Evolutionary conservation across 35 echinoderm and acorn worm species (phyloP), one percentile per base, ranked within the genome.

Genomic region (Acanthaster planci): DNA sequence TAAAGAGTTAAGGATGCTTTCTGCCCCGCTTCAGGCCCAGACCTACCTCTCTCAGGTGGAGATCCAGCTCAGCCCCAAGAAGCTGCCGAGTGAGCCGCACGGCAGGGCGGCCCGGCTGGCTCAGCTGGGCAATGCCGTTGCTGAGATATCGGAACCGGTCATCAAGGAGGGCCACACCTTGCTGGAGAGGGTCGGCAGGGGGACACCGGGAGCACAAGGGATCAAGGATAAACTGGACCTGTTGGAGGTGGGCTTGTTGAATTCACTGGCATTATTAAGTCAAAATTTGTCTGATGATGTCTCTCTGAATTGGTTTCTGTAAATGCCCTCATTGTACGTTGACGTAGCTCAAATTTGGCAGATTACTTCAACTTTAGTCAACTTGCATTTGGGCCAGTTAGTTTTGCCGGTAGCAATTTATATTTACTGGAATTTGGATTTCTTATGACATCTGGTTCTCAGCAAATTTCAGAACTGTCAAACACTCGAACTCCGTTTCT

Each of bases 61-160:
- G 56, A 85, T 96, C 18, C 93, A 96, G 82, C 81, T 96, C 8
- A 68, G 78, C 17, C 82, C 72, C n/a, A 52, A 86, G 14, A 88
- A 92, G 67, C 80, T 96, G 14, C 93, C 93, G 31, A 64, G 89
- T 76, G 90, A 96, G 52, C 85, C 86, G 15, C 42, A 82, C 42
- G 59, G 78, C 38, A 81, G 60, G 75, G 81, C 85, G 1, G 79
- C 88, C 39, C 80, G 90, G 37, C 75, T 92, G 23, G 68, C 80
- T 1, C 85, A 92, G 22, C 82, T 96, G 32, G 81, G 89, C 55
- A 85, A 82, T 68, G 93, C 93, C 76, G 92, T 96, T 51, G 79
- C 89, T 40, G 93, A 96, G 80, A 96, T 92, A 75, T 87, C 93
- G 32, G 81, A 82, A 26, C 93, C 93, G 3, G 93, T 96, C 44